These are phyloP conservation scores for Sycophila texana DNA, from an alignment of 2,888 invertebrate species.

Conservation along the genomic window DNA sequence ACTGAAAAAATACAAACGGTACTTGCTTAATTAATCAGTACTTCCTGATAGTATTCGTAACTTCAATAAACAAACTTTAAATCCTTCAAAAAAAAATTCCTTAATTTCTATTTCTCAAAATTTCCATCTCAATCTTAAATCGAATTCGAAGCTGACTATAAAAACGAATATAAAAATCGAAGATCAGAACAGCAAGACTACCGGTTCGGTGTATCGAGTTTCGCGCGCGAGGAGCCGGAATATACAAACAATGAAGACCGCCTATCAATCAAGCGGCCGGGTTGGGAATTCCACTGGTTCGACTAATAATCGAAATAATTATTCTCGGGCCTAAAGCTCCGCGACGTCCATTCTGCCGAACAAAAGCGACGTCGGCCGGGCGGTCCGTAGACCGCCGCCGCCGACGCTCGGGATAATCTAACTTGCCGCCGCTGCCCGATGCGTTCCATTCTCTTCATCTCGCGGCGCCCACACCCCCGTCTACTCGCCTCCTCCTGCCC, in stretches of 20 bases:
- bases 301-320: constrained; percentile 62
- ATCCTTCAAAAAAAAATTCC: too few relatives aligned
- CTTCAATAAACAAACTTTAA: too few relatives aligned
- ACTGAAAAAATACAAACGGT: too few relatives aligned
- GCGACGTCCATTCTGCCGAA: constrained; percentile 50
- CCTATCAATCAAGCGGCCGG: constrained; percentile 31
- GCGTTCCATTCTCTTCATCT: constrained; percentile 9
- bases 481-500: not conserved
- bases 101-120: not conserved
- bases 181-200: not conserved
- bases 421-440: constrained; percentile 12
- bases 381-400: not conserved
- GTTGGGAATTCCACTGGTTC: constrained; percentile 38
- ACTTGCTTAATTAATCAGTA: too few relatives aligned
- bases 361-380: constrained; percentile 55
- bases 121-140: not conserved
- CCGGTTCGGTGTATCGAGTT: too few relatives aligned
- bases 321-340: constrained; percentile 51
- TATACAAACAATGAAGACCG: constrained; percentile 23
- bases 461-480: too few relatives aligned
- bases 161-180: not conserved
- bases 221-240: not conserved
- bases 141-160: not conserved
- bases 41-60: too few relatives aligned
- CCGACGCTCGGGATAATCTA: constrained; percentile 39